Evolutionary conservation across 2,113 vertebrate species (phyloP), one percentile per base, ranked within the genome.

Genomic region (Notarius lentiginosus): DNA sequence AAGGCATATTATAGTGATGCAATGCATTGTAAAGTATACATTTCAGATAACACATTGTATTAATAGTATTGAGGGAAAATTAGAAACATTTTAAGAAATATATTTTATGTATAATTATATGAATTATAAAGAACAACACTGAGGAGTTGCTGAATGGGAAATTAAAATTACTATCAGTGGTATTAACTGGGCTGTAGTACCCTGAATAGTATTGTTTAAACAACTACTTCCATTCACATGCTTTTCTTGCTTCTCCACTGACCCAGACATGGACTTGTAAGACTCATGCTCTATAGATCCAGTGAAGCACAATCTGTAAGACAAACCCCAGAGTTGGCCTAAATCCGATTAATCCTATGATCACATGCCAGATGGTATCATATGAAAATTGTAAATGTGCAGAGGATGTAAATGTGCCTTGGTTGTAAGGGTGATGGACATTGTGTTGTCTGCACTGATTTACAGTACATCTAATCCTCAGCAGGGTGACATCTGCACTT

Each of bases 341-440:
- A 89, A 91, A 94, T 93, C 92, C 92, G 82, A 84, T 66, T 79
- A 89, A 90, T 82, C 84, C 82, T 87, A 88, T 93, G 90, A 91
- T 72, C 72, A 84, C 85, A 85, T 92, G 92, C 90, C 92, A 86
- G 88, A 73, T 92, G 87, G 84, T 72, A 91, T 87, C 27, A 51
- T 51, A 80, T 56, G 82, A 58, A 85, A 93, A 92, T 90, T 83
- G 86, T 94, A 91, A 94, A 92, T 93, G 92, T 85, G 72, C 56
- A 82, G 47, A 81, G 68, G n/a, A 66, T 86, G 55, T 86, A 76
- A 34, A 88, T 75, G 61, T 68, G 12, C 66, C 63, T 81, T 86
- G 51, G 63, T 30, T 55, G 30, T 58, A 58, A 58, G 66, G 20
- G 27, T 22, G 24, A 30, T 87, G 63, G 87, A n/a, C 61, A 89